A percentile compares a stretch with the other conserved stretches of the same genome.
Conservation (phyloP, 37 sponge, comb jelly and placozoan genomes). For the Bolinopsis microptera region DNA sequence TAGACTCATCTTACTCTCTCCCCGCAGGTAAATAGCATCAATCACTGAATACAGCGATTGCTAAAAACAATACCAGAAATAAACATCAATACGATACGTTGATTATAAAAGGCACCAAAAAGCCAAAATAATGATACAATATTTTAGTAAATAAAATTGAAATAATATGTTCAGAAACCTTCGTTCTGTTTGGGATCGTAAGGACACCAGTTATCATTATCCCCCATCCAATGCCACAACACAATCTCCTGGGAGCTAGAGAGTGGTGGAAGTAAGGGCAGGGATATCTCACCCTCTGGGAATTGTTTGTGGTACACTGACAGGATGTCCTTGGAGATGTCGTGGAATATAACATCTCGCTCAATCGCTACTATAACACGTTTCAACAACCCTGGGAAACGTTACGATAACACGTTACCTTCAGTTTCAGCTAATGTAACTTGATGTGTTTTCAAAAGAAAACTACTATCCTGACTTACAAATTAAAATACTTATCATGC, state of each 20-base stretch:
- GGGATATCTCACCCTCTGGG: slow-evolving; percentile 3
- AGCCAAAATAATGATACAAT: not conserved
- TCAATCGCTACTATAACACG: slow-evolving; percentile 58
- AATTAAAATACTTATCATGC: too few species aligned
- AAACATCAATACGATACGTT: too few species aligned
- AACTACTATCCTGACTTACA: too few species aligned
- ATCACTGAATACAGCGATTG: not conserved
- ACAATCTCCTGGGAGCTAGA: slow-evolving; percentile 35
- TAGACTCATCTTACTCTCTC: slow-evolving; percentile 55
- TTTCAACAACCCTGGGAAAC: slow-evolving; percentile 25
- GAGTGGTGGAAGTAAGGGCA: slow-evolving; percentile 3
- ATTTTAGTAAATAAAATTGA: too few species aligned
- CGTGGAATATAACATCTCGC: slow-evolving; percentile 58
- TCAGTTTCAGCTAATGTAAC: too few species aligned
- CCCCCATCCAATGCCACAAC: slow-evolving; percentile 65
- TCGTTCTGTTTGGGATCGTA: slow-evolving; percentile 63
- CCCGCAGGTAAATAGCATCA: slow-evolving; percentile 48
- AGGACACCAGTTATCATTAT: slow-evolving; percentile 58
- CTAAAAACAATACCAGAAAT: too few species aligned
- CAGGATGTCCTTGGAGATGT: slow-evolving; percentile 34
- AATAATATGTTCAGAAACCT: too few species aligned
- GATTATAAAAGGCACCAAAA: not conserved
- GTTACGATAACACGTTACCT: too few species aligned
- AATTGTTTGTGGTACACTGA: slow-evolving; percentile 25
- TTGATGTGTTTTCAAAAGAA: too few species aligned